These are phyloP conservation scores for Manis pentadactyla DNA, from an alignment of 2,797 vertebrate genomes.

Conservation along the genomic window DNA sequence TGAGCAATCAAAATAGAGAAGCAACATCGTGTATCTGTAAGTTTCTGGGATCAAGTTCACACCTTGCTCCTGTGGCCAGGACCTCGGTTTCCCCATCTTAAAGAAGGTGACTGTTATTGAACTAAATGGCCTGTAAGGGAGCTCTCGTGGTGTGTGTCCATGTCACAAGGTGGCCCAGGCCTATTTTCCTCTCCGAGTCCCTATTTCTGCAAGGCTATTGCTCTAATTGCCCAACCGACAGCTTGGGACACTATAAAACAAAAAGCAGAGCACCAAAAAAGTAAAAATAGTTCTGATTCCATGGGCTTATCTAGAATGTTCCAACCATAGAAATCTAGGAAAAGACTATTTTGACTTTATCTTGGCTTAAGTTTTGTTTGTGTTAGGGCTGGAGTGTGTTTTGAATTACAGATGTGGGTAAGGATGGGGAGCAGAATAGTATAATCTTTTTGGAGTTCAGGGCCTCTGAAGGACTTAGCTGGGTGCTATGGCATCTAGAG, in stretches of 20 bases:
- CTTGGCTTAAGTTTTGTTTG: not conserved
- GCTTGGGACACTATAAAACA: not conserved
- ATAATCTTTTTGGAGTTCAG: not conserved
- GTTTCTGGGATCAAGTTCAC: not conserved
- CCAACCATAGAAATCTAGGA: not conserved
- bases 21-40: not conserved
- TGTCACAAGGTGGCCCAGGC: not conserved
- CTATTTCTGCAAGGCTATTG: not conserved
- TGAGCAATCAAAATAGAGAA: not conserved
- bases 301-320: not conserved
- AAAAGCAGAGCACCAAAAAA: not conserved
- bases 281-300: not conserved
- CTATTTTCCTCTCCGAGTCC: rapidly evolving
- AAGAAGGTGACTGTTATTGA: not conserved
- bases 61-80: not conserved
- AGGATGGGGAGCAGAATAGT: not conserved
- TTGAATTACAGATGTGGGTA: not conserved
- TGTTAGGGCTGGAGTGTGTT: not conserved
- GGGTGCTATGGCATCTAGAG: rapidly evolving
- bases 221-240: rapidly evolving
- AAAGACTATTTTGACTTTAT: not conserved
- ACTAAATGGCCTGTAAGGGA: not conserved
- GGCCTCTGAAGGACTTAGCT: not conserved
- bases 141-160: rapidly evolving
- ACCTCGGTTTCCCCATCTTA: not conserved